Conservation (phyloP, 2,797 vertebrate species). For the Agapornis canus region DNA sequence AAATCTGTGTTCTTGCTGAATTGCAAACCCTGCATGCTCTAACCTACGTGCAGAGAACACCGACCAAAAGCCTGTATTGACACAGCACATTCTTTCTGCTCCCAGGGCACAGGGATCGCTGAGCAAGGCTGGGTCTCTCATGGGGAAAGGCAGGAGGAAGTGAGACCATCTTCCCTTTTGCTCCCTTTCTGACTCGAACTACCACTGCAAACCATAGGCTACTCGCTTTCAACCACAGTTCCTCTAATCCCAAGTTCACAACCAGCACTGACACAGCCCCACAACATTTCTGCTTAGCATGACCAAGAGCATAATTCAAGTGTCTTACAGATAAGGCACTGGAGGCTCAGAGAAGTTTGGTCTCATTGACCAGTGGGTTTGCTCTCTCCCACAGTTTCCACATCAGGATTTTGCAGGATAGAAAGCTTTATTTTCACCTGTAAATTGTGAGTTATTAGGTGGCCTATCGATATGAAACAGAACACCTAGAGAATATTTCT, state of each 20-base stretch:
- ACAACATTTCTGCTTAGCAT: accelerated
- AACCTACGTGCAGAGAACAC: too few species aligned
- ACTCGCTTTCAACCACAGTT: background rate
- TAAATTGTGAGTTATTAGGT: constrained; percentile 2
- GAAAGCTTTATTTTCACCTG: background rate
- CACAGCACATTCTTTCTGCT: background rate
- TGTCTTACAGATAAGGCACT: background rate
- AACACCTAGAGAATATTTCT: background rate
- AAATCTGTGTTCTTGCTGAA: background rate
- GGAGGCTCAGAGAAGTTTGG: background rate
- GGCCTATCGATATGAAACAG: background rate
- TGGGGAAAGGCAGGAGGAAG: background rate
- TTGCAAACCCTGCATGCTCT: accelerated
- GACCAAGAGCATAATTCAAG: background rate
- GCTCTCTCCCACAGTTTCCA: background rate
- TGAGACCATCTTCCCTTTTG: background rate
- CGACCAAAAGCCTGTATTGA: background rate
- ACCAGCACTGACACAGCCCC: background rate
- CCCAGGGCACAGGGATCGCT: accelerated
- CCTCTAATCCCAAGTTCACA: background rate
- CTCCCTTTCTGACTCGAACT: background rate
- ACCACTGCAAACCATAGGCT: background rate
- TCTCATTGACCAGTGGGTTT: background rate
- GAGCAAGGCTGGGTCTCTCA: accelerated
- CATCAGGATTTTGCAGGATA: background rate